Percentiles rank a stretch among this genome's conserved stretches.
phyloP scores from a whole-genome alignment of 2,888 invertebrate genomes.

The Drosophila recens region DNA sequence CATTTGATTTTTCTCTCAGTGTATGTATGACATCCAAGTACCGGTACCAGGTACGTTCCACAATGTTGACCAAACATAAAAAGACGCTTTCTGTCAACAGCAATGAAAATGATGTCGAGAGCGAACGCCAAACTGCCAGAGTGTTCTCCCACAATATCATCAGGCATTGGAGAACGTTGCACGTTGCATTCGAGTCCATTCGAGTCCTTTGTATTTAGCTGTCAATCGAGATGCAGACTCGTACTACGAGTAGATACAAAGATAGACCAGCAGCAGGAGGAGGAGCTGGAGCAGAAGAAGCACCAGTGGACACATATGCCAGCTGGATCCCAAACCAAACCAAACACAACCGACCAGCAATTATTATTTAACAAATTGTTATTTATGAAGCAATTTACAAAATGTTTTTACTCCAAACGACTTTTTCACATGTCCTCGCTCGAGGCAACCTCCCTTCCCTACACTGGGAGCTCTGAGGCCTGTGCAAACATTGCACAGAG shows the following conservation, averaged over 20 bases:
- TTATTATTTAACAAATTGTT: slow-evolving; percentile 83
- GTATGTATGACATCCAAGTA: neutral
- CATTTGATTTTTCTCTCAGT: too few relatives aligned
- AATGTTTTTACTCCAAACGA: slow-evolving; percentile 82
- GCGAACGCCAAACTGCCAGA: neutral
- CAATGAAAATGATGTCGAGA: slow-evolving; percentile 63
- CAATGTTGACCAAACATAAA: slow-evolving; percentile 81
- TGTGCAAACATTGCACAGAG: slow-evolving; percentile 79
- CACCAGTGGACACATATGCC: slow-evolving; percentile 2
- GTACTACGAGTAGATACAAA: neutral
- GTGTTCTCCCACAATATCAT: slow-evolving; percentile 7
- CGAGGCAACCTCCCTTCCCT: slow-evolving; percentile 48
- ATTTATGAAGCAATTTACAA: slow-evolving; percentile 83
- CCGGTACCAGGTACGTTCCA: slow-evolving; percentile 63
- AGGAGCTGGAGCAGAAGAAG: neutral
- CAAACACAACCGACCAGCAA: slow-evolving; percentile 51
- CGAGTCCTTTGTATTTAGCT: slow-evolving; percentile 33
- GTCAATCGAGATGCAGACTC: slow-evolving; percentile 27
- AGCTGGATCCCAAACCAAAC: slow-evolving; percentile 12
- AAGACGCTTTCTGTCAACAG: slow-evolving; percentile 53
- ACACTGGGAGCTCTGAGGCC: slow-evolving; percentile 49
- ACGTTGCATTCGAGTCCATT: slow-evolving; percentile 21
- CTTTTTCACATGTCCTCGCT: slow-evolving; percentile 71
- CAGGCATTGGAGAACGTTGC: slow-evolving; percentile 4
- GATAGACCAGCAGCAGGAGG: neutral